These are phyloP conservation scores for Phenganax subtilis DNA, from an alignment of 92 coral and sea anemone species.

Conservation along the genomic window DNA sequence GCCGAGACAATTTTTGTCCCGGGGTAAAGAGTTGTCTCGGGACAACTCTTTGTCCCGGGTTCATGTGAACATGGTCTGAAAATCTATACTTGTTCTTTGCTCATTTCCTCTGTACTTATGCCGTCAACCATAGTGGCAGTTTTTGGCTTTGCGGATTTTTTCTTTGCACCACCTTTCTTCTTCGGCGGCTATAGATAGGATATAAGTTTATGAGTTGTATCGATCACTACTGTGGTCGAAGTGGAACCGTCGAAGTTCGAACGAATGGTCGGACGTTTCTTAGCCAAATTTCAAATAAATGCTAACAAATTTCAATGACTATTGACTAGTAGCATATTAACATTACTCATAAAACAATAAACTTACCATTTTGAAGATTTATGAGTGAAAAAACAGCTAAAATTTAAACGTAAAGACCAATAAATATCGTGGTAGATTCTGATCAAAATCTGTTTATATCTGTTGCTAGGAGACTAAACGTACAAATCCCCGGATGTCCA, in stretches of 20 bases:
- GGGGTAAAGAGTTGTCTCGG: no score
- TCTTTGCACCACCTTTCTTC: constrained; percentile 83
- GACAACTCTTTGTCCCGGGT: no score
- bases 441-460: constrained; percentile 4
- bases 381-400: not conserved
- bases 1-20: no score
- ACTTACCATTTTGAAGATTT: constrained; percentile 39
- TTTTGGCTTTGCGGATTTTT: constrained; percentile 94
- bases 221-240: no score
- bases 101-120: constrained; percentile 95
- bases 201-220: not conserved
- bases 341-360: not conserved
- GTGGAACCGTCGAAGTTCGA: not conserved
- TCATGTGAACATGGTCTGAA: not conserved
- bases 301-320: not conserved
- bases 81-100: constrained; percentile 74
- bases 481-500: constrained; percentile 26
- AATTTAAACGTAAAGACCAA: not conserved
- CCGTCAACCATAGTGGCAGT: constrained; percentile 97
- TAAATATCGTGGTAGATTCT: not conserved
- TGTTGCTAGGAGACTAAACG: constrained; percentile 26
- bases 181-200: constrained; percentile 70
- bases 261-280: not conserved
- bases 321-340: not conserved
- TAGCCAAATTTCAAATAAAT: not conserved